Evolutionary conservation across 2,888 invertebrate genomes (phyloP), one percentile per base, ranked within the genome.

Genomic region (Stenchaetothrips biformis): DNA sequence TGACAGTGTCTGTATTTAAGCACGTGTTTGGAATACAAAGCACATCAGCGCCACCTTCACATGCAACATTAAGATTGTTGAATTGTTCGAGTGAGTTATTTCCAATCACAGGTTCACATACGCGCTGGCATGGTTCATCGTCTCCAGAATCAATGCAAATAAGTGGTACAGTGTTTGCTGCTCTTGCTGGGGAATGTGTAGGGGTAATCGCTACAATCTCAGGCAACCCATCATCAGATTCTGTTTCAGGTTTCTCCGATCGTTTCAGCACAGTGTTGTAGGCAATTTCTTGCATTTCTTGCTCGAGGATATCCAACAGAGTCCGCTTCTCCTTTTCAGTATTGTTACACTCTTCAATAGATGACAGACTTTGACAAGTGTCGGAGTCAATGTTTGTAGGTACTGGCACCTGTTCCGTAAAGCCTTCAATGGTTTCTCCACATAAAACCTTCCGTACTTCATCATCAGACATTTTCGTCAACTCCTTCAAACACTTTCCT

Each of bases 231-330:
- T 74, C 67, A 25, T 21, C 21, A 8, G 21, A 21, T 8, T 11
- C 21, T 8, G 7, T 11, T 21, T n/a, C n/a, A 25, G 67, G 7
- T 8, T 21, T 21, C 11, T 21, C 67, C 4, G 11, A 2, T 74
- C 11, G 25, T 25, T 74, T 74, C 21, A 74, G 25, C 9, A 74
- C 67, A 8, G 67, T 74, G 25, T 74, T 74, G 25, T 7, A 74
- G 11, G 67, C 67, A 0, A 74, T 74, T 74, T 74, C 67, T 74
- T 74, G 67, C 67, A 74, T 74, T 74, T 74, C 67, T 21, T 74
- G 67, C 25, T 74, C 67, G 1, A 74, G 67, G 25, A 74, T 74
- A 74, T 74, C 67, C 21, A 74, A 25, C 1, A 74, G 25, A 25
- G 67, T 74, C 25, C 25, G n/a, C 11, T 74, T 74, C n/a, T 74